A percentile compares a stretch with the other conserved stretches of the same genome.
phyloP scores from a whole-genome alignment of 2,113 vertebrate species.

The Coturnix japonica region DNA sequence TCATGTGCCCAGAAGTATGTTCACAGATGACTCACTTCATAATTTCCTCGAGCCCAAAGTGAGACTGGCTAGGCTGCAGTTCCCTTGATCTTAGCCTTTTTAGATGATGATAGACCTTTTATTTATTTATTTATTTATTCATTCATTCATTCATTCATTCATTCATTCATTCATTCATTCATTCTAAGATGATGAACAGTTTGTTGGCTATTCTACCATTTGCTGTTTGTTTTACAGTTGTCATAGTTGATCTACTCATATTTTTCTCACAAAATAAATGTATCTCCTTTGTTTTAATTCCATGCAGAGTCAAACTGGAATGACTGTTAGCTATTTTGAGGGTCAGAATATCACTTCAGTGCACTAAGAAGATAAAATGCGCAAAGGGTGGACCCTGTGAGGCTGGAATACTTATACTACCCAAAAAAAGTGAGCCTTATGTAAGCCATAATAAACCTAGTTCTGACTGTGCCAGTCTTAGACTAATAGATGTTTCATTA shows the following conservation, averaged over 20 bases:
- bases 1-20: neutral
- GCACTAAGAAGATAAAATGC: neutral
- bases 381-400: rapidly evolving
- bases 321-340: neutral
- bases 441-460: neutral
- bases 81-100: neutral
- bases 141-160: too few relatives aligned
- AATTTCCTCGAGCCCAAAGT: neutral
- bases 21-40: neutral
- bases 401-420: neutral
- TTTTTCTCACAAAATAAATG: neutral
- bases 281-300: neutral
- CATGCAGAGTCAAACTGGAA: neutral
- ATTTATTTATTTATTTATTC: neutral
- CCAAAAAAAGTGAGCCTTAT: neutral
- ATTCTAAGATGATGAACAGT: neutral
- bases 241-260: neutral
- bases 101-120: neutral
- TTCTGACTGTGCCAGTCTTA: neutral
- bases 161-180: neutral
- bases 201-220: neutral
- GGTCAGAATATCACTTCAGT: neutral
- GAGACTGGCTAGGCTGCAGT: neutral
- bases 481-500: neutral
- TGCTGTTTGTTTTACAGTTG: neutral